Percentiles rank a stretch among this genome's conserved stretches.
phyloP scores from a whole-genome alignment of 2,113 vertebrate species.

The Nymphicus hollandicus region DNA sequence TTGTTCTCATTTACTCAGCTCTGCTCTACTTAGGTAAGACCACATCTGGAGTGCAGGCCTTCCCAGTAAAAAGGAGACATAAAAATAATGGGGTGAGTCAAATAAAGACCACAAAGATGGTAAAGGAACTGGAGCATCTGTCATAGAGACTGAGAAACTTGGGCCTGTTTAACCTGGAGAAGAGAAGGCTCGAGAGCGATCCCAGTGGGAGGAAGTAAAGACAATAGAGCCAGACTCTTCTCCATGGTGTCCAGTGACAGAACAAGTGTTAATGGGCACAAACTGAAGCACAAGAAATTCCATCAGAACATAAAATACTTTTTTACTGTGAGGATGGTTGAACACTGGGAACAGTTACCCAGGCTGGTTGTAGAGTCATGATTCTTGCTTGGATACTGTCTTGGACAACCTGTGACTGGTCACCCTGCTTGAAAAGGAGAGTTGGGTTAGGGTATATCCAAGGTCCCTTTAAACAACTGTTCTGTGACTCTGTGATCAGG shows the following conservation, averaged over 20 bases:
- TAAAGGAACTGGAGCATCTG: not conserved
- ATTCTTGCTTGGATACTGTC: not conserved
- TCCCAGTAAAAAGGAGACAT: not conserved
- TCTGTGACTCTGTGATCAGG: not conserved
- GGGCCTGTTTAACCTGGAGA: not conserved
- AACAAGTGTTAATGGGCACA: not conserved
- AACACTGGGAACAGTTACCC: not conserved
- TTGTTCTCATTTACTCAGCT: not conserved
- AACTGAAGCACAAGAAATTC: not conserved
- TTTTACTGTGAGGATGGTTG: not conserved
- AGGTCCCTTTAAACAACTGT: not conserved
- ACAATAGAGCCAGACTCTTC: not conserved
- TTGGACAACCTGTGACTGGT: not conserved
- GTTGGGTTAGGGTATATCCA: not conserved
- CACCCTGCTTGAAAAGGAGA: not conserved
- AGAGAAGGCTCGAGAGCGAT: not conserved
- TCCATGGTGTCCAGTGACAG: not conserved
- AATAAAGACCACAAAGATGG: not conserved
- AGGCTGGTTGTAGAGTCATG: not conserved
- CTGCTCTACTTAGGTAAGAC: not conserved
- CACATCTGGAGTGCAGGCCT: not conserved
- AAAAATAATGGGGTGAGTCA: not conserved
- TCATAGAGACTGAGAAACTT: not conserved
- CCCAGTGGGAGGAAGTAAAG: not conserved
- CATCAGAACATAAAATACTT: not conserved